These are phyloP conservation scores for Xiphorhynchus erythropygius DNA, from an alignment of 2,797 vertebrate genomes.

Conservation along the genomic window DNA sequence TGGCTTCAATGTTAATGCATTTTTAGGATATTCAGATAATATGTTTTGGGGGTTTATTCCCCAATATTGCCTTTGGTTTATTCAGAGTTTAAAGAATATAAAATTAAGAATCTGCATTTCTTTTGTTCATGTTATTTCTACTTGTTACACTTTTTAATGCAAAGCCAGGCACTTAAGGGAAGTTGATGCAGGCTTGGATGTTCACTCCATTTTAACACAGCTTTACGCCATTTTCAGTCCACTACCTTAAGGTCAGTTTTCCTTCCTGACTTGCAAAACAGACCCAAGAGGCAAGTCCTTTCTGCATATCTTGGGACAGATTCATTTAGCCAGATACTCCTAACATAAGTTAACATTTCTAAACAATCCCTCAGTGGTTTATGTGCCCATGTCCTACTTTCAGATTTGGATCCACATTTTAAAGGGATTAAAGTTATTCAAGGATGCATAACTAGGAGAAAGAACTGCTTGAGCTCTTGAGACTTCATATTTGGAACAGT, in stretches of 20 bases:
- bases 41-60: neutral
- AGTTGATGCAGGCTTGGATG: neutral
- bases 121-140: neutral
- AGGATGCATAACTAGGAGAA: neutral
- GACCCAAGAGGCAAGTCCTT: neutral
- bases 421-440: neutral
- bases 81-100: neutral
- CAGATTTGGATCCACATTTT: neutral
- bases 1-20: neutral
- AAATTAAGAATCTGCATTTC: neutral
- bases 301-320: neutral
- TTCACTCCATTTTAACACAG: neutral
- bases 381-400: neutral
- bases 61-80: neutral
- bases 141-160: neutral
- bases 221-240: neutral
- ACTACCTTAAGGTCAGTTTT: neutral
- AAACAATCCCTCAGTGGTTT: neutral
- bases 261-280: neutral
- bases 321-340: neutral
- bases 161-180: neutral
- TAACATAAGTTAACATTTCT: neutral
- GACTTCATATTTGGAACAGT: neutral
- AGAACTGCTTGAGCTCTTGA: neutral
- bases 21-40: neutral